phyloP scores from a whole-genome alignment of 2,113 vertebrate genomes.

The Syrmaticus mikado region DNA sequence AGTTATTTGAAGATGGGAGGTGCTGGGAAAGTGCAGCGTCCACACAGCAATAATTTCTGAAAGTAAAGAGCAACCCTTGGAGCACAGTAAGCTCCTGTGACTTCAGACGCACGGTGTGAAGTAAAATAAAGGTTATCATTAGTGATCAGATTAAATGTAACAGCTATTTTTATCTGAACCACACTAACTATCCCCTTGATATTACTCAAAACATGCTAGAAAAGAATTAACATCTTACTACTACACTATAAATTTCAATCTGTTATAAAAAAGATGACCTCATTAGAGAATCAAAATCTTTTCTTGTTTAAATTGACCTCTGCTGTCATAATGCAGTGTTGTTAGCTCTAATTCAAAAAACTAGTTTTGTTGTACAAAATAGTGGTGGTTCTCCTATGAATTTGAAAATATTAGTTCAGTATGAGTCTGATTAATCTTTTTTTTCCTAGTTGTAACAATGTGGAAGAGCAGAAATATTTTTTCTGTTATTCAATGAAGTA shows the following conservation, averaged over 20 bases:
- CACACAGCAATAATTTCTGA: background rate
- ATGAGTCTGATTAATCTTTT: slow-evolving; percentile 42
- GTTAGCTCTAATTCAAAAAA: background rate
- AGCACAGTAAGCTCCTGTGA: background rate
- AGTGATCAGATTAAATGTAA: slow-evolving; percentile 5
- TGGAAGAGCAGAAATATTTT: background rate
- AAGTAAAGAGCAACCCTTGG: slow-evolving; percentile 2
- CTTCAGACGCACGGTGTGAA: slow-evolving; percentile 8
- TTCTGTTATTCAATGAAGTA: slow-evolving; percentile 47
- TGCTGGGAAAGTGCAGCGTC: background rate
- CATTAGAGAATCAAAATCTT: slow-evolving; percentile 1
- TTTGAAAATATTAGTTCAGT: slow-evolving; percentile 13
- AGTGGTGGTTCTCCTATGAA: background rate
- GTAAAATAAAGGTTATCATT: slow-evolving; percentile 31
- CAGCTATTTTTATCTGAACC: slow-evolving; percentile 27
- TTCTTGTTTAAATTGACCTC: slow-evolving; percentile 22
- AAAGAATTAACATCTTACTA: slow-evolving; percentile 22
- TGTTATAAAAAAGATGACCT: background rate
- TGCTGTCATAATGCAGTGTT: background rate
- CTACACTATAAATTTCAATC: slow-evolving; percentile 23
- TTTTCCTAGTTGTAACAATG: background rate
- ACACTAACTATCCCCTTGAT: background rate
- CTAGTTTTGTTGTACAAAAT: background rate
- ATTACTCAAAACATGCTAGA: slow-evolving; percentile 9
- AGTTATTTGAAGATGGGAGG: background rate